Conservation (phyloP, 1,140 invertebrate species). For the Vanessa tameamea region DNA sequence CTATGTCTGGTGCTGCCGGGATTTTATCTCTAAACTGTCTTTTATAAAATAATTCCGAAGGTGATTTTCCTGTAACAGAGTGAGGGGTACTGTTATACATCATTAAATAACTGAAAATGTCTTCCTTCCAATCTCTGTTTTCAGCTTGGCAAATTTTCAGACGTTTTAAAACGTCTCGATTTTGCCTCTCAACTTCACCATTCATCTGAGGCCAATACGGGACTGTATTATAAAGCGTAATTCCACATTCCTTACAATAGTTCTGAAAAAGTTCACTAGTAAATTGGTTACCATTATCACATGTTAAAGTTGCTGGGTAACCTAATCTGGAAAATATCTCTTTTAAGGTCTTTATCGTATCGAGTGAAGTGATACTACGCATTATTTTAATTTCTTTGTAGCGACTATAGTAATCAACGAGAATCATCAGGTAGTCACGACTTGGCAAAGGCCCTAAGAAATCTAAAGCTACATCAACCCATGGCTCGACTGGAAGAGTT, state of each 20-base stretch:
- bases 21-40: conserved; percentile 41
- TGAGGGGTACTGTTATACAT: conserved; percentile 49
- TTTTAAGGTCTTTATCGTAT: conserved; percentile 2
- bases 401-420: conserved; percentile 1
- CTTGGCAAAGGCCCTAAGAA: neutral
- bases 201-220: too few species aligned
- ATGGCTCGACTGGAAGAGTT: conserved; percentile 26
- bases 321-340: neutral
- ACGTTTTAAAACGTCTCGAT: too few species aligned
- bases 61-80: conserved; percentile 37
- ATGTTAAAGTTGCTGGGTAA: conserved; percentile 1
- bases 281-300: too few species aligned
- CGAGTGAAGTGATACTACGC: neutral
- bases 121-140: conserved; percentile 36
- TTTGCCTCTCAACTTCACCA: conserved; percentile 49
- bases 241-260: too few species aligned
- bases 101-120: conserved; percentile 31
- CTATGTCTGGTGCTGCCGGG: conserved; percentile 23
- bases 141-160: conserved; percentile 35
- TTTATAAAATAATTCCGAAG: conserved; percentile 37
- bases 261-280: too few species aligned
- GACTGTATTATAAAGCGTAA: too few species aligned
- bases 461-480: conserved; percentile 1
- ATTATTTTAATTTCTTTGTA: too few species aligned
- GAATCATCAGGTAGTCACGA: neutral